Evolutionary conservation across 2,888 invertebrate genomes (phyloP), one percentile per base, ranked within the genome.

Genomic region (Orthosia gothica): DNA sequence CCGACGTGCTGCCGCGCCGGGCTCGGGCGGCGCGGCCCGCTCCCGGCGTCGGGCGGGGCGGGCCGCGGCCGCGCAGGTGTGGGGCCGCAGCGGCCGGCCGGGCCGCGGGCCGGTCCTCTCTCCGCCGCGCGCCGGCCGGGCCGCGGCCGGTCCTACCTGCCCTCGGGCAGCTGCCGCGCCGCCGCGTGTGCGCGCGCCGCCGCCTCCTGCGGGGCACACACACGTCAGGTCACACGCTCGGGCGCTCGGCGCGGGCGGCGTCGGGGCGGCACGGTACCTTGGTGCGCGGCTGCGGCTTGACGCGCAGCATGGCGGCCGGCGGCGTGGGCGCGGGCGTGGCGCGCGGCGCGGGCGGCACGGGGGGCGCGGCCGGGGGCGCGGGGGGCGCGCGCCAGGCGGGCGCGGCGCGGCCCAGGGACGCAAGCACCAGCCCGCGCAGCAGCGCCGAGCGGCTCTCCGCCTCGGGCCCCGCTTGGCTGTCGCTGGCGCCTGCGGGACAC

Each of bases 341-440:
- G 74, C 66, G 69, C 0, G 74, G 74, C 40, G 74, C 65, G 45
- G 79, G 68, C 2, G 89, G 85, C 58, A 88, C 82, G 68, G 91
- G 86, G 58, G 89, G 87, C 79, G 89, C 86, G 49, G 73, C 86
- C 49, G 73, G 83, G 70, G 74, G 89, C 70, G 74, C 86, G 86
- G 69, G 83, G 81, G 80, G 84, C 63, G 90, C 85, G 50, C 92
- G 92, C 64, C 93, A 87, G 40, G 86, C 80, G 4, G 91, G 89
- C 50, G 94, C 88, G 65, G 94, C 90, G 63, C 93, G 93, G 0
- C 95, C 96, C 82, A 96, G 93, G 62, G 96, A 96, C 88, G 96
- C 96, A 82, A 96, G 94, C 92, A 96, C 89, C 81, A 96, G 91
- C 3, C 95, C 96, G 86, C 96, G 95, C 71, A 96, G 92, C 70